phyloP scores from a whole-genome alignment of 2,113 vertebrate species.

The Actenoides lindsayi region DNA sequence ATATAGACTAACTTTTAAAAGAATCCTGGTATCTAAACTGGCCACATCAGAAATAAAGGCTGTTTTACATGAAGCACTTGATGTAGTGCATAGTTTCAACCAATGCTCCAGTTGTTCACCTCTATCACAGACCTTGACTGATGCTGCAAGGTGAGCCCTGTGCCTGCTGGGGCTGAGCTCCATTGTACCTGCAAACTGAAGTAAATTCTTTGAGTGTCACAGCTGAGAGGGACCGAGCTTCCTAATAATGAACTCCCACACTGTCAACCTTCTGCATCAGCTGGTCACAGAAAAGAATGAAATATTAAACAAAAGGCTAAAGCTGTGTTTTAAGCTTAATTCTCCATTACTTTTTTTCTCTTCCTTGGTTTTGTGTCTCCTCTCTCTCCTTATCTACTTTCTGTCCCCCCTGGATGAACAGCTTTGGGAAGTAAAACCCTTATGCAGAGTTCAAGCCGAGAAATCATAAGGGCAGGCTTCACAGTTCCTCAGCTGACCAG shows the following conservation, averaged over 20 bases:
- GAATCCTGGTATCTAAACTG: not conserved
- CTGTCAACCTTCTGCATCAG: rapidly evolving
- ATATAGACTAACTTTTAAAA: not conserved
- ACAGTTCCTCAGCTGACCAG: not conserved
- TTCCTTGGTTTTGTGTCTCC: not conserved
- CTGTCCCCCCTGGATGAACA: not conserved
- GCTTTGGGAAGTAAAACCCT: not conserved
- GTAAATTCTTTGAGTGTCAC: not conserved
- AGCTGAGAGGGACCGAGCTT: not conserved
- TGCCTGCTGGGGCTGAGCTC: rapidly evolving
- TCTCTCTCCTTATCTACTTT: not conserved
- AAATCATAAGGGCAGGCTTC: not conserved
- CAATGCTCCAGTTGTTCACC: not conserved
- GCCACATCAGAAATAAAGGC: not conserved
- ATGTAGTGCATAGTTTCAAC: not conserved
- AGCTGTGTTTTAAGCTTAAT: not conserved
- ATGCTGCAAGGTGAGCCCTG: rapidly evolving
- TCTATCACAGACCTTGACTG: rapidly evolving
- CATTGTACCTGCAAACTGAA: not conserved
- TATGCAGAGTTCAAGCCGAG: not conserved
- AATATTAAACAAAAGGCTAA: not conserved
- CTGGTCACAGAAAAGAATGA: not conserved
- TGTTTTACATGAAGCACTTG: not conserved
- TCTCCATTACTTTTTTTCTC: not conserved
- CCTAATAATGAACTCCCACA: not conserved